Conservation (phyloP, 1,140 invertebrate genomes). For the Cherax quadricarinatus region DNA sequence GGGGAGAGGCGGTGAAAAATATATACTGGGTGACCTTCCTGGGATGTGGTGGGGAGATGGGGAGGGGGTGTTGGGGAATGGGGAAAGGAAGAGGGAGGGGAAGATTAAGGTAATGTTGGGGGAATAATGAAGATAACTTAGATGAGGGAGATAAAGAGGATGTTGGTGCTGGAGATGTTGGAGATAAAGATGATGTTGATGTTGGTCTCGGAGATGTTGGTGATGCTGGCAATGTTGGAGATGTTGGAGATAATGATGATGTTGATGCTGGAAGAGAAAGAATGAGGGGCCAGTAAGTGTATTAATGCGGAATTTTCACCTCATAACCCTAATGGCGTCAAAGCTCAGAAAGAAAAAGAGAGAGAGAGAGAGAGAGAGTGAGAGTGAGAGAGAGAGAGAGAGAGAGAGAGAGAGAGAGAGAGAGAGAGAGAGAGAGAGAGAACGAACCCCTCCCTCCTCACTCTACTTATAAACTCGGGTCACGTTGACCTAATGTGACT, state of each 20-base stretch:
- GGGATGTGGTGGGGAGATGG: too few relatives aligned
- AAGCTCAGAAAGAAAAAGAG: neutral
- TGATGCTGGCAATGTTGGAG: too few relatives aligned
- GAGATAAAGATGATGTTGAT: neutral
- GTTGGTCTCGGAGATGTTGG: too few relatives aligned
- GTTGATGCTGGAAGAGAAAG: too few relatives aligned
- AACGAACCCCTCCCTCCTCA: neutral
- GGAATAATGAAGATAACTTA: neutral
- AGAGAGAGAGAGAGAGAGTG: neutral
- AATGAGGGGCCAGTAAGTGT: neutral
- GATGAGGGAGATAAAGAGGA: neutral
- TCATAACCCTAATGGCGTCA: neutral
- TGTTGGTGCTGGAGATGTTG: neutral
- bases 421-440: neutral
- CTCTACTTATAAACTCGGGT: too few relatives aligned
- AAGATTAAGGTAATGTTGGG: neutral
- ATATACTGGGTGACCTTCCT: neutral
- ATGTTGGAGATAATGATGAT: too few relatives aligned
- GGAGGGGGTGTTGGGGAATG: too few relatives aligned
- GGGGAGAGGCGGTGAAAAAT: neutral
- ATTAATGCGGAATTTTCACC: conserved; percentile 2
- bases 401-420: too few relatives aligned
- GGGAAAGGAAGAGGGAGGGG: neutral
- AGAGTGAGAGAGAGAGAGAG: neutral
- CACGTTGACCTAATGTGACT: too few relatives aligned